These are phyloP conservation scores for Lucilia sericata DNA, from an alignment of 1,140 invertebrate genomes.

Conservation along the genomic window DNA sequence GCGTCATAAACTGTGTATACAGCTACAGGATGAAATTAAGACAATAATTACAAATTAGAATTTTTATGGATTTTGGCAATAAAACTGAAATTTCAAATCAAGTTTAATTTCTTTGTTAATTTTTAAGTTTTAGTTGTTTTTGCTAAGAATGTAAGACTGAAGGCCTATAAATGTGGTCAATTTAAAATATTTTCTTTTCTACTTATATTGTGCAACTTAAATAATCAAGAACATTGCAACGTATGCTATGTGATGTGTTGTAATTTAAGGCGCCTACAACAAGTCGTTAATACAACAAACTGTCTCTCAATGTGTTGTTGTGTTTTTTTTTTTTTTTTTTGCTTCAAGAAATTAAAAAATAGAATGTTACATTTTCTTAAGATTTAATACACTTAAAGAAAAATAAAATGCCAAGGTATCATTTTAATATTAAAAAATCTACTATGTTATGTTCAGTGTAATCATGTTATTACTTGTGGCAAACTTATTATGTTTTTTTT, in stretches of 20 bases:
- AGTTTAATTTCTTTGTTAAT: too few relatives aligned
- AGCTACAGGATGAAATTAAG: too few relatives aligned
- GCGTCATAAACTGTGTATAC: background rate
- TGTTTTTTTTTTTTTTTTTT: background rate
- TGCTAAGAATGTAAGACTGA: background rate
- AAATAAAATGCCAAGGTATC: too few relatives aligned
- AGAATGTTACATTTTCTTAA: background rate
- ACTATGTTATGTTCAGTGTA: too few relatives aligned
- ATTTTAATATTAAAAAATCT: too few relatives aligned
- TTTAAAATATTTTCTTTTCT: background rate
- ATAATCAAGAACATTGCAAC: background rate
- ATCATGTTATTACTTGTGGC: too few relatives aligned
- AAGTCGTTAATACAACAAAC: background rate
- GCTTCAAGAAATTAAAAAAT: background rate
- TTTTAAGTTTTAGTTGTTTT: too few relatives aligned
- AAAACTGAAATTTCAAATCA: too few relatives aligned
- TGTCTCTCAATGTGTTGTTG: background rate
- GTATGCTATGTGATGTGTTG: background rate
- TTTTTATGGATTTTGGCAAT: too few relatives aligned
- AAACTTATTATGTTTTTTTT: too few relatives aligned
- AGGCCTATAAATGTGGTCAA: background rate
- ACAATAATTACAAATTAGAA: too few relatives aligned
- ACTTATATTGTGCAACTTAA: background rate
- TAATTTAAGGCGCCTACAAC: constrained; percentile 26
- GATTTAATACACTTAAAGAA: background rate